Conservation (phyloP, 37 sponge, comb jelly and placozoan species). For the Theonella swinhoei region DNA sequence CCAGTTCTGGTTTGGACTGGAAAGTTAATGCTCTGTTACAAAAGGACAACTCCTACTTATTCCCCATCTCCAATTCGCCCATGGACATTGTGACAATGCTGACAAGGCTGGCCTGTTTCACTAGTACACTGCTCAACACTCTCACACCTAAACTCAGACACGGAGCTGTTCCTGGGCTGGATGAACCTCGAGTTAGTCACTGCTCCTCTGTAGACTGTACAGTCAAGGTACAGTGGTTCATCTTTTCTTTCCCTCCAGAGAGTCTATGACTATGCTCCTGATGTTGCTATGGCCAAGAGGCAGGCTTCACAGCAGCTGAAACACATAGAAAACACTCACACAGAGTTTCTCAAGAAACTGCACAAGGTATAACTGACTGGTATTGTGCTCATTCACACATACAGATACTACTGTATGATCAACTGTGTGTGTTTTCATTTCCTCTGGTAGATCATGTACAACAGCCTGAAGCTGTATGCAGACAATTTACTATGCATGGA, state of each 20-base stretch:
- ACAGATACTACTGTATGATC: not conserved
- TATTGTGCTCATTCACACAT: not conserved
- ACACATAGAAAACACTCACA: slow-evolving; percentile 28
- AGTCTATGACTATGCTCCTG: slow-evolving; percentile 39
- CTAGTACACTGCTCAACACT: slow-evolving; percentile 20
- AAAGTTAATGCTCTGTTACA: not conserved
- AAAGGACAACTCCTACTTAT: not conserved
- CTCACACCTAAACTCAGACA: slow-evolving; percentile 50
- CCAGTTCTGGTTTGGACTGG: not conserved
- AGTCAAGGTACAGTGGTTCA: too few species aligned
- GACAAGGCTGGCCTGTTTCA: slow-evolving; percentile 56
- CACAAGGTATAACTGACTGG: slow-evolving; percentile 60
- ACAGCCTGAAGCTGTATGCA: slow-evolving; percentile 62
- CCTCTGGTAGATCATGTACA: slow-evolving; percentile 43
- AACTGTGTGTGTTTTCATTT: too few species aligned
- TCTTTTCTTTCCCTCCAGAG: too few species aligned
- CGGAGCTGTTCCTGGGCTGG: not conserved
- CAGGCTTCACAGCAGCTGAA: slow-evolving; percentile 36
- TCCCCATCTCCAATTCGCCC: slow-evolving; percentile 75
- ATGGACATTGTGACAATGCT: slow-evolving; percentile 75
- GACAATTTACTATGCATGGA: slow-evolving; percentile 86
- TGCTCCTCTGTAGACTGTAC: too few species aligned
- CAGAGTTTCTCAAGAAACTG: slow-evolving; percentile 57
- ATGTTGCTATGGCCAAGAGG: slow-evolving; percentile 48
- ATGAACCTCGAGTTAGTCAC: not conserved